Percentiles rank a stretch among this genome's conserved stretches.
These are phyloP conservation scores for Anguilla japonica DNA, from an alignment of 2,113 vertebrate genomes.

Conservation along the genomic window DNA sequence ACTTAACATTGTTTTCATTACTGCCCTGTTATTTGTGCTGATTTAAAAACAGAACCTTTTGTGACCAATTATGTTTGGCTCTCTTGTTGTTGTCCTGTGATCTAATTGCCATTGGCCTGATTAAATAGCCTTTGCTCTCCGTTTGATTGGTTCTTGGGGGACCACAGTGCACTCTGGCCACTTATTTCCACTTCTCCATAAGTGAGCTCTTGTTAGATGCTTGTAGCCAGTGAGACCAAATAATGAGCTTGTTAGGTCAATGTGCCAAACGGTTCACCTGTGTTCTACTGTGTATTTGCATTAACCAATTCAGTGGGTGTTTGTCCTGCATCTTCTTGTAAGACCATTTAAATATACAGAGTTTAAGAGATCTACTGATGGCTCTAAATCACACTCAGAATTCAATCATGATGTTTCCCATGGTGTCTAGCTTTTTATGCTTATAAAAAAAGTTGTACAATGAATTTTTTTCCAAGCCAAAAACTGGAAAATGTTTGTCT, in stretches of 20 bases:
- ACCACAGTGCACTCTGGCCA: conserved; percentile 18
- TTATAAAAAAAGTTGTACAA: too few species aligned
- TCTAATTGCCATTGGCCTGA: conserved; percentile 38
- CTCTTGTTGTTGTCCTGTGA: conserved; percentile 1
- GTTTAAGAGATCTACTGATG: neutral
- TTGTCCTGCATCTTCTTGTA: neutral
- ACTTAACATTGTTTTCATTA: neutral
- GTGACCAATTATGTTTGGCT: conserved; percentile 36
- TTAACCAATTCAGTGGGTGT: neutral
- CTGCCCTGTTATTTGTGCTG: conserved; percentile 1
- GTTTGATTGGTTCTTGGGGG: conserved; percentile 15
- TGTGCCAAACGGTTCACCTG: neutral
- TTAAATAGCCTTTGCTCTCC: conserved; percentile 19
- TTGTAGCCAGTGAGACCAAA: conserved; percentile 1
- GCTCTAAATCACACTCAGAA: too few species aligned
- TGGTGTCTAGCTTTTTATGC: too few species aligned
- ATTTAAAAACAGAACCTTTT: neutral
- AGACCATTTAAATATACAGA: neutral
- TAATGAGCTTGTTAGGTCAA: conserved; percentile 14
- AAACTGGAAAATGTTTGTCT: too few species aligned
- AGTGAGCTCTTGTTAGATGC: neutral
- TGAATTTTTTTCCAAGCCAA: too few species aligned
- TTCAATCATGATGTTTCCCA: too few species aligned
- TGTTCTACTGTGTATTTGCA: neutral
- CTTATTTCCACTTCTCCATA: conserved; percentile 23